Evolutionary conservation across 2,888 invertebrate species (phyloP).

Genomic region (Eledone cirrhosa): DNA sequence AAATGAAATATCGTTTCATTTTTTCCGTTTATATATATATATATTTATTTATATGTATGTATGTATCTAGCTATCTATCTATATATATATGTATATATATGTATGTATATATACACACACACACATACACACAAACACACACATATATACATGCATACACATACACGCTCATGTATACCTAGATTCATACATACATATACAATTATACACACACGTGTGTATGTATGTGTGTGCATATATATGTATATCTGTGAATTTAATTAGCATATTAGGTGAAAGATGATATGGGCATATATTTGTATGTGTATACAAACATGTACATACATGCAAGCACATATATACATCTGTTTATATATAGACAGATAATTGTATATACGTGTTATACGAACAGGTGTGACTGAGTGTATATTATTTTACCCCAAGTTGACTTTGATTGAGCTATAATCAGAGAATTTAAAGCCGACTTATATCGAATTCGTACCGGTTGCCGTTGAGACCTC

Average conservation of each 20-base stretch:
- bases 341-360: neutral
- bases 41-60: too few relatives aligned
- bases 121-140: neutral
- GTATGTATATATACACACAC: neutral
- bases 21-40: too few relatives aligned
- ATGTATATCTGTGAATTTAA: neutral
- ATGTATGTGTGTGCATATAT: neutral
- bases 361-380: neutral
- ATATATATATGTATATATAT: neutral
- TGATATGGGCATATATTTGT: neutral
- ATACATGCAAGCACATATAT: neutral
- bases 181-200: slow-evolving; percentile 1
- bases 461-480: too few relatives aligned
- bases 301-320: neutral
- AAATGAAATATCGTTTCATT: too few relatives aligned
- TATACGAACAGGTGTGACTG: neutral
- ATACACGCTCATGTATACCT: slow-evolving; percentile 25
- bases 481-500: too few relatives aligned
- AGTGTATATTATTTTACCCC: too few relatives aligned
- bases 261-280: too few relatives aligned
- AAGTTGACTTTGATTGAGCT: too few relatives aligned
- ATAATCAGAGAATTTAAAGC: too few relatives aligned
- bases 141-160: slow-evolving; percentile 25
- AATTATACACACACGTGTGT: too few relatives aligned
- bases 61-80: too few relatives aligned